phyloP scores from a whole-genome alignment of 2,797 vertebrate genomes.

The Pachyuromys duprasi region DNA sequence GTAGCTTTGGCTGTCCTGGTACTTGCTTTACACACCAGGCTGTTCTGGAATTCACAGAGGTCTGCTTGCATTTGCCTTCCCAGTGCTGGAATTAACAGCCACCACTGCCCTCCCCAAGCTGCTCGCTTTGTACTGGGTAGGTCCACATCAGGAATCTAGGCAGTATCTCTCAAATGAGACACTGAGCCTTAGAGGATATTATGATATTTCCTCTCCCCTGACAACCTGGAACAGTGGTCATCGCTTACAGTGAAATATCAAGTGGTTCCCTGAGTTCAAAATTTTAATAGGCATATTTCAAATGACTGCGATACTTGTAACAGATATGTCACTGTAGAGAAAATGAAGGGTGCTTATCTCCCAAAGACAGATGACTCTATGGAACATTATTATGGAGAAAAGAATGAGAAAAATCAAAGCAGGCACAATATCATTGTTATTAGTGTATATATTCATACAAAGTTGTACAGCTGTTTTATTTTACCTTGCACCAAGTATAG shows the following conservation, averaged over 20 bases:
- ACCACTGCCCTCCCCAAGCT: too few relatives aligned
- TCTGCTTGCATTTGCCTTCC: background rate
- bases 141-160: background rate
- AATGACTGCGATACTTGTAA: background rate
- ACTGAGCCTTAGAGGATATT: background rate
- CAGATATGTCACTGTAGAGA: background rate
- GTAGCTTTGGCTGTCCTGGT: background rate
- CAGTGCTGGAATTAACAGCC: background rate
- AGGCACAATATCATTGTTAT: background rate
- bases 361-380: background rate
- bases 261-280: background rate
- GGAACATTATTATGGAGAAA: constrained; percentile 5
- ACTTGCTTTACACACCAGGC: background rate
- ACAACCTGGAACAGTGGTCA: background rate
- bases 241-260: background rate
- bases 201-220: background rate
- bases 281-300: background rate
- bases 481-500: background rate
- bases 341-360: constrained; percentile 29
- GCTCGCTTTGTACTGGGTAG: background rate
- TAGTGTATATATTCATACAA: background rate
- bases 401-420: constrained; percentile 24
- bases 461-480: constrained; percentile 33
- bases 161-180: background rate
- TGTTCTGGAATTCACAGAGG: background rate